Evolutionary conservation across 1,140 invertebrate species (phyloP).

Genomic region (Zaprionus taronus): DNA sequence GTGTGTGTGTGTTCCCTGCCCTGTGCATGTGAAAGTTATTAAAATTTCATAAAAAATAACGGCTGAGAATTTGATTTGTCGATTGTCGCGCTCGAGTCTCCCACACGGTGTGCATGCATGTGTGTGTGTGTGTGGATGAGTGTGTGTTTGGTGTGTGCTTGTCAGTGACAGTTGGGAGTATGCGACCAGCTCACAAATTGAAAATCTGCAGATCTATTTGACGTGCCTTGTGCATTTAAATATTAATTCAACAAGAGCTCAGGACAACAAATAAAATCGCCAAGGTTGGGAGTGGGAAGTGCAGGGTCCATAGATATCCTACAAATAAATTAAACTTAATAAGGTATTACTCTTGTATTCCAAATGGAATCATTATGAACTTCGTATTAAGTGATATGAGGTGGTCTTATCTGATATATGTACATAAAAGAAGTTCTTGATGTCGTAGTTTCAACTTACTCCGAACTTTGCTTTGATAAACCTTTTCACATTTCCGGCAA

Average conservation of each 20-base stretch:
- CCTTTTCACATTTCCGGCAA: background rate
- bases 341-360: no score
- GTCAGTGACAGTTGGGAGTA: conserved; percentile 54
- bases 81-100: conserved; percentile 54
- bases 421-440: no score
- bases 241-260: conserved; percentile 57
- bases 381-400: no score
- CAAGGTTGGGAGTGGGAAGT: background rate
- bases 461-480: background rate
- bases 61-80: conserved; percentile 65
- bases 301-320: background rate
- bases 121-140: conserved; percentile 16
- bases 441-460: no score
- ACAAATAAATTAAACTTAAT: background rate
- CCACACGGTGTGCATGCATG: conserved; percentile 28
- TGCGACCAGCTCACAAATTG: conserved; percentile 47
- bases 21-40: conserved; percentile 72
- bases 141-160: conserved; percentile 8
- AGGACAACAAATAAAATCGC: conserved; percentile 21
- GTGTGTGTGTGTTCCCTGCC: background rate
- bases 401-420: no score
- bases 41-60: conserved; percentile 77
- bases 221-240: conserved; percentile 56
- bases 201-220: conserved; percentile 47
- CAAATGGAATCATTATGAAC: no score